phyloP scores from a whole-genome alignment of 1,140 invertebrate genomes.

The Venustaconcha ellipsiformis region DNA sequence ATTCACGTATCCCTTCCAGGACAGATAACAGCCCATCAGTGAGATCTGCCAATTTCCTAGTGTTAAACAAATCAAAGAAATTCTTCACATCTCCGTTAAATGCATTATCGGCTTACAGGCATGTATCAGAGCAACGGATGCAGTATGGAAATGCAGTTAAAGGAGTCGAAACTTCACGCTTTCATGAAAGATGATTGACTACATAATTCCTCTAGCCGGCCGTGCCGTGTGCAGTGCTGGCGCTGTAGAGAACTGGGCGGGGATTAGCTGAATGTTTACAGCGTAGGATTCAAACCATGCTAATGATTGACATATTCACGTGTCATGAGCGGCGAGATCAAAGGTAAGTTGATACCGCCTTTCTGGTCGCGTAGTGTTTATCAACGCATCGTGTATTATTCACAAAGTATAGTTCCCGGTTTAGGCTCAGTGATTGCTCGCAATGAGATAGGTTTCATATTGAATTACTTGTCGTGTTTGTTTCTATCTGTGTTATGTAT shows the following conservation, averaged over 20 bases:
- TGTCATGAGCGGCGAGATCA: slow-evolving; percentile 34
- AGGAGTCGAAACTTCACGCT: too few species aligned
- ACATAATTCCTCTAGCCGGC: too few species aligned
- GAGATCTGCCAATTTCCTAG: too few species aligned
- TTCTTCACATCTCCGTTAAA: too few species aligned
- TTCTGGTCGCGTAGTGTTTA: slow-evolving; percentile 9
- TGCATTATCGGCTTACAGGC: too few species aligned
- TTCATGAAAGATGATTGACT: too few species aligned
- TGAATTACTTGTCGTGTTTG: neutral
- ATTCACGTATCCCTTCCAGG: too few species aligned
- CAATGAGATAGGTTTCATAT: neutral
- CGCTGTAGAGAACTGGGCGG: slow-evolving; percentile 1
- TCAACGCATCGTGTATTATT: neutral
- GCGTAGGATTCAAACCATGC: slow-evolving; percentile 10
- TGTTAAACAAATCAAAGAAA: too few species aligned
- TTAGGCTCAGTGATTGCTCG: neutral
- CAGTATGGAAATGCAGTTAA: too few species aligned
- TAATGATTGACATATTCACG: slow-evolving; percentile 35
- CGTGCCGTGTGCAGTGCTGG: too few species aligned
- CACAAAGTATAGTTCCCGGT: neutral
- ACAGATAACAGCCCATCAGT: too few species aligned
- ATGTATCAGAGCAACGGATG: too few species aligned
- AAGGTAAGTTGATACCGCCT: slow-evolving; percentile 38
- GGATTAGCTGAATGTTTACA: slow-evolving; percentile 15
- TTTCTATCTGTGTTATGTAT: neutral